Evolutionary conservation across 2,113 vertebrate species (phyloP).

Genomic region (Cyanoramphus novaezelandiae): DNA sequence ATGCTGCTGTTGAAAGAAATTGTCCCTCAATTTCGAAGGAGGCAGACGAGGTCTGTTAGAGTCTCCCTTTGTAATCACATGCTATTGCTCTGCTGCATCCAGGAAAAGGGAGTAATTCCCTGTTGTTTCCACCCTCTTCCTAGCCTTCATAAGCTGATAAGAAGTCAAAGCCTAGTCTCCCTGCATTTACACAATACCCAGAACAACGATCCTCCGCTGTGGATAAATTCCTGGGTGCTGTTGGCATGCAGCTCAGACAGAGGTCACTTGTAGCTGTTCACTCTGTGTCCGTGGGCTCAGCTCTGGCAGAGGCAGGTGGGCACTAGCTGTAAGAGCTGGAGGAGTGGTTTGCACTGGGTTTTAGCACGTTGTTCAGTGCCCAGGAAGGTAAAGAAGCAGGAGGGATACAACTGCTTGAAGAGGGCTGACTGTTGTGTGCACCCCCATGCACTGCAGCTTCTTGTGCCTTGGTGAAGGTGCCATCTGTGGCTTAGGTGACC

Average conservation of each 20-base stretch:
- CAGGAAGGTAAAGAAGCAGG: neutral
- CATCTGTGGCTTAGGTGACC: neutral
- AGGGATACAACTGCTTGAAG: neutral
- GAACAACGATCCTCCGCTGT: neutral
- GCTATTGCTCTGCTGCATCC: neutral
- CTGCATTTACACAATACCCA: neutral
- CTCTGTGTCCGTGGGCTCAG: neutral
- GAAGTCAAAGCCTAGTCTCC: neutral
- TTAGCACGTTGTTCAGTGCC: neutral
- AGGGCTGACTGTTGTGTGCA: neutral
- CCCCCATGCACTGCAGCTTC: neutral
- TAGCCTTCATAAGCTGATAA: neutral
- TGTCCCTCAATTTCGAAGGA: neutral
- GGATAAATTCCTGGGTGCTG: neutral
- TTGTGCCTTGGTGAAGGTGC: neutral
- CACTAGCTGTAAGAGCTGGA: neutral
- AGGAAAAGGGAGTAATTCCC: neutral
- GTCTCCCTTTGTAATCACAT: neutral
- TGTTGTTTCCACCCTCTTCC: neutral
- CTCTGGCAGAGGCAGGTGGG: neutral
- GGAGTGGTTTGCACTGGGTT: neutral
- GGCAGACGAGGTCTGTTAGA: neutral
- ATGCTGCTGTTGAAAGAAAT: neutral
- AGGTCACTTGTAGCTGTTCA: neutral
- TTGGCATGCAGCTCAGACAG: neutral